Evolutionary conservation across 2,797 vertebrate species (phyloP).

Genomic region (Hippopotamyrus pictus): DNA sequence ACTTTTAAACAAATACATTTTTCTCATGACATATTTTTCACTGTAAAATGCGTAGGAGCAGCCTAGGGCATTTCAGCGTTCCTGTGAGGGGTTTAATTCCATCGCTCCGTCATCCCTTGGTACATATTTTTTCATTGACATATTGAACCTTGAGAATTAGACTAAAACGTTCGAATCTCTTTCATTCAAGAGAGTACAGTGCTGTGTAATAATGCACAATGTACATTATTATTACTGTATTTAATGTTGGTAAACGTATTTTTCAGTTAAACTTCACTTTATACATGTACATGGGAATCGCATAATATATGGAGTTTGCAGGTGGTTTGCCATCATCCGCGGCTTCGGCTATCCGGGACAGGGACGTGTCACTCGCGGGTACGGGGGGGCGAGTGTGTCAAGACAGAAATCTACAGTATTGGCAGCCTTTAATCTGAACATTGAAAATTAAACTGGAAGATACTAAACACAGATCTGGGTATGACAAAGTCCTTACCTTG

Average conservation of each 20-base stretch:
- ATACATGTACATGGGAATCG: neutral
- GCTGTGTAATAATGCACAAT: neutral
- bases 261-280: neutral
- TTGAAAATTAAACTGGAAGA: neutral
- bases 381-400: neutral
- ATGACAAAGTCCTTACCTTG: slow-evolving; percentile 23
- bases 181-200: neutral
- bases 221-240: neutral
- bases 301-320: neutral
- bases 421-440: neutral
- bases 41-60: neutral
- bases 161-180: neutral
- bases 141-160: neutral
- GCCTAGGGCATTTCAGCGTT: neutral
- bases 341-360: neutral
- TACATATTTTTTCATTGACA: neutral
- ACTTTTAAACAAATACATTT: neutral
- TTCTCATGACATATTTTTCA: neutral
- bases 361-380: neutral
- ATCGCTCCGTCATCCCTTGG: neutral
- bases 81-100: neutral
- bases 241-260: neutral
- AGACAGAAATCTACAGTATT: neutral
- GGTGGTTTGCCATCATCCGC: neutral
- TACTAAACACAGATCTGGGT: neutral